Evolutionary conservation across 2,113 vertebrate species (phyloP).

Genomic region (Brachionichthys hirsutus): DNA sequence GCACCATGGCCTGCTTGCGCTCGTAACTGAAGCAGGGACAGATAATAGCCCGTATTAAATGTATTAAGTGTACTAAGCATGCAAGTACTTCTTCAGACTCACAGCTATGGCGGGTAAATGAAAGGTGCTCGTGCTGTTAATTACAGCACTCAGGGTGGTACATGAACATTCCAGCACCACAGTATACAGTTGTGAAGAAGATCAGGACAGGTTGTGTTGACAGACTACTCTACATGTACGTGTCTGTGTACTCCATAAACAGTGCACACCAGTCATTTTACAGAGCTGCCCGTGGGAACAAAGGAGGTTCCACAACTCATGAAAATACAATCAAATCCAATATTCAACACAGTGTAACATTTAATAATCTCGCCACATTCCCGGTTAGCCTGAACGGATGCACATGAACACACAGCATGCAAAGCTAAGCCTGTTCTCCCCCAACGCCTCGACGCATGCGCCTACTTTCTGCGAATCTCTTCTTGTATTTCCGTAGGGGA

Average conservation of each 20-base stretch:
- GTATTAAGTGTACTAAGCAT: no score
- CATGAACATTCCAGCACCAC: slow-evolving; percentile 19
- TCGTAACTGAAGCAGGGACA: slow-evolving; percentile 76
- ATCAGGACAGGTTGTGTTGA: slow-evolving; percentile 22
- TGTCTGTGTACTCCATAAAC: slow-evolving; percentile 15
- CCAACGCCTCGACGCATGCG: no score
- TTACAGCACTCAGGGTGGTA: neutral
- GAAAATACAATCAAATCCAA: no score
- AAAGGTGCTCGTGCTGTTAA: no score
- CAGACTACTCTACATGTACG: slow-evolving; percentile 12
- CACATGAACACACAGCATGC: neutral
- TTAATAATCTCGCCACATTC: neutral
- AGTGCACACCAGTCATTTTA: slow-evolving; percentile 7
- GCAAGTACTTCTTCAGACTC: no score
- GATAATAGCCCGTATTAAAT: neutral
- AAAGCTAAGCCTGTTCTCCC: neutral
- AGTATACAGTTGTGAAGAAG: slow-evolving; percentile 9
- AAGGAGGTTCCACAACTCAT: neutral
- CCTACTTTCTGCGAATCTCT: slow-evolving; percentile 85
- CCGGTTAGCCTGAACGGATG: neutral
- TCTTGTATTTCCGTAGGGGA: slow-evolving; percentile 73
- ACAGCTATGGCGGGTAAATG: no score
- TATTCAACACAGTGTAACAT: no score
- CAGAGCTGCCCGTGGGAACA: slow-evolving; percentile 5
- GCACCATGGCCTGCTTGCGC: slow-evolving; percentile 81